Evolutionary conservation across 2,113 vertebrate species (phyloP), one percentile per base, ranked within the genome.

Genomic region (Lethenteron reissneri): DNA sequence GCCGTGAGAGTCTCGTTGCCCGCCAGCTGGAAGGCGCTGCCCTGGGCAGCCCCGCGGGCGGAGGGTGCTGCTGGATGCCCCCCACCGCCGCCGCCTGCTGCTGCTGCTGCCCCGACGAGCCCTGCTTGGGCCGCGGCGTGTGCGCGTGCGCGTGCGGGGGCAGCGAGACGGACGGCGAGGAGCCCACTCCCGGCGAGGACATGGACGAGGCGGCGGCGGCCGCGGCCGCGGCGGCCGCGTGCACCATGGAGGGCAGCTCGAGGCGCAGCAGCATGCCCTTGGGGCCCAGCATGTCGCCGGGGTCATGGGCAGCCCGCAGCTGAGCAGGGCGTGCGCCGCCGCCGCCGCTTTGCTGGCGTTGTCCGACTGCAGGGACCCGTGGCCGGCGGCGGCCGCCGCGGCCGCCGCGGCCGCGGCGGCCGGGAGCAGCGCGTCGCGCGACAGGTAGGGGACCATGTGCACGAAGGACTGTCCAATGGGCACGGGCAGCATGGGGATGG

Each of bases 241-340:
- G 62, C 62, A 68, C 21, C 62, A 68, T 68, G 62, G 15, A n/a
- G 62, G 62, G 62, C 62, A 68, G 62, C 62, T 68, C 62, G 62
- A 68, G 62, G 62, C 62, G 62, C 15, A 68, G 62, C 15, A 68
- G 62, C 62, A 68, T 68, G 62, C 62, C 62, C 62, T 68, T 68
- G 21, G 62, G 62, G 21, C 62, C 62, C 21, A 68, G 62, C 62
- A 68, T 68, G 7, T 68, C 62, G 21, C 21, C 10, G 7, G 62
- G 15, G 62, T 68, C 62, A 68, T 21, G 15, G 62, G 62, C 21
- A 68, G 62, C 9, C 62, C 62, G 10, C 62, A 68, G 62, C 62
- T 68, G 62, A 68, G 62, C 15, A 68, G 62, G 15, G 62, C 62
- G 21, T 68, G 62, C 21, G 62, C 62, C 15, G 62, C 62, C 62